Base-by-base conservation (phyloP, 2,888 invertebrate genomes). In the Pycnomerus fuliginosus region DNA sequence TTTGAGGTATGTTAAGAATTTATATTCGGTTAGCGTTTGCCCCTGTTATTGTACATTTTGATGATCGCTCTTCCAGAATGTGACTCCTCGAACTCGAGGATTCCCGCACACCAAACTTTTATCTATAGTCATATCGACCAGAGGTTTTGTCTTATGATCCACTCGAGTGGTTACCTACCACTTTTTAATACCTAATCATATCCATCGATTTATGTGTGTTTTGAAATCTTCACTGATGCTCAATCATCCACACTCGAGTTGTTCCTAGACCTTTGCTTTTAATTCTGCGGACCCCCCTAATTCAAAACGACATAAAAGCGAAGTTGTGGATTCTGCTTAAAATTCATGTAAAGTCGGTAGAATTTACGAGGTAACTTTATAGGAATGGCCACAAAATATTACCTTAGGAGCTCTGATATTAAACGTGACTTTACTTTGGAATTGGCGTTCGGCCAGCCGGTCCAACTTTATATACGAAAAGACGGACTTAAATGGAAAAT, bases 31-130 rank as follows among this genome's bases (percentile, higher is more conserved):
- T 52, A 52, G 53, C 58, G 64, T 59, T 50, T 53, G 59, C 53
- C 48, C 53, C 53, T 58, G 68, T 68, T 69, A 67, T 68, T 68
- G 68, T 68, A 65, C 61, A 66, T 67, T 68, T 65, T 58, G 60
- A 62, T 61, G 67, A 62, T 58, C 68, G 62, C 50, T 69, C 68
- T 69, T 69, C 69, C 69, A 69, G 68, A 69, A 69, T 58, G 64
- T 65, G 62, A 62, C 55, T 64, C 49, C 50, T 47, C 55, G 44
- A 55, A 52, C 47, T 52, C 49, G 50, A 40, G 54, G 50, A 48
- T 52, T 52, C 54, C 47, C 47, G 40, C 49, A 48, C 52, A 51
- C 48, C 48, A 55, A 56, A 56, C 52, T 58, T 56, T 53, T 50
- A 51, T 51, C 50, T 48, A 29, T 25, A 41, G 40, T 34, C 44